phyloP scores from a whole-genome alignment of 2,113 vertebrate genomes.

The Thinocorus orbignyianus region DNA sequence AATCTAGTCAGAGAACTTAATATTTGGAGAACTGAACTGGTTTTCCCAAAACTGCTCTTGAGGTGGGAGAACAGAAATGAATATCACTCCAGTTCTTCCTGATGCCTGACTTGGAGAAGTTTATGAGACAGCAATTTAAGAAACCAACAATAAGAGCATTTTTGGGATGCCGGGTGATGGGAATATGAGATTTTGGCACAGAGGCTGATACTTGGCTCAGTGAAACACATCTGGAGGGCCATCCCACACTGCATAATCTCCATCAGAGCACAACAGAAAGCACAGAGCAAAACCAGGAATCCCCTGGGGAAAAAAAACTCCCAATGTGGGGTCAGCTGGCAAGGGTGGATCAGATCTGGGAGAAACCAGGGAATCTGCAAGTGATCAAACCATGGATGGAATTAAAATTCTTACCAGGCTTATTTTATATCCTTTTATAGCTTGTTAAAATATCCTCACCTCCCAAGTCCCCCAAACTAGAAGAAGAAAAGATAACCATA shows the following conservation, averaged over 20 bases:
- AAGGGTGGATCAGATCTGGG: not conserved
- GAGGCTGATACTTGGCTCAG: not conserved
- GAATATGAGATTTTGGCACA: not conserved
- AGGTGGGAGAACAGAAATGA: not conserved
- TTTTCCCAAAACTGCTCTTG: not conserved
- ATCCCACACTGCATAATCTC: not conserved
- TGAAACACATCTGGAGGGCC: not conserved
- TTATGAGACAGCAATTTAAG: not conserved
- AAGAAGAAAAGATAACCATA: not conserved
- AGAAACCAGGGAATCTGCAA: not conserved
- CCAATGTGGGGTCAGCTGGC: not conserved
- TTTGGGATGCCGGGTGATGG: accelerated
- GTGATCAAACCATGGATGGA: not conserved
- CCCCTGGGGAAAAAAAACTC: not conserved
- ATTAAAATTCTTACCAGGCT: not conserved
- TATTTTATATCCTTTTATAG: not conserved
- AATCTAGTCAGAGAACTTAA: not conserved
- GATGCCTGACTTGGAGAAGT: not conserved
- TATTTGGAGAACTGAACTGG: not conserved
- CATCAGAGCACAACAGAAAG: not conserved
- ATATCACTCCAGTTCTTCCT: not conserved
- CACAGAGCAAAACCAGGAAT: not conserved
- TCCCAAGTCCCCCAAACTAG: not conserved
- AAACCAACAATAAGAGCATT: not conserved
- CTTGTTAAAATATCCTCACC: not conserved